Base-by-base conservation (phyloP, 2,888 invertebrate genomes). In the Melangyna quadrimaculata region DNA sequence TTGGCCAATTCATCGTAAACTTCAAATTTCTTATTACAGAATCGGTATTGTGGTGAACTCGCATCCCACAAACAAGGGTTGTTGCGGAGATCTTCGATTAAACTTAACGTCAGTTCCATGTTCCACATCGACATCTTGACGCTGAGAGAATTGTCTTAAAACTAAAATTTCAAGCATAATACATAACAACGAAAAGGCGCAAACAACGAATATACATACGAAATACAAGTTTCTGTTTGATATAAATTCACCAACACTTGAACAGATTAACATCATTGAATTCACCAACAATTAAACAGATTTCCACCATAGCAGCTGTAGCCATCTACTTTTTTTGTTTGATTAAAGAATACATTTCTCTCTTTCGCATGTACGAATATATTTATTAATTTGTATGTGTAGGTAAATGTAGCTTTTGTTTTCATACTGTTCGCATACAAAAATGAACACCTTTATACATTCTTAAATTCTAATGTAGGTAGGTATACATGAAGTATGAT, bases 31-130 rank as follows among this genome's bases (percentile, higher is more conserved):
- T 19, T 10, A 17, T 0, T n/a, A 22, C 65, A 72, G 6, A 32
- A 37, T 43, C 37, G 65, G n/a, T 22, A 78, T 5, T 22, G 19
- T 10, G 29, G 0, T 10, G 14, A 37, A 37, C 12, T 63, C 5
- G 6, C 4, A 27, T 78, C 65, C 78, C 78, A 78, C 45, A 78
- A 72, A 17, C 72, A 78, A 22, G 45, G 22, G 8, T 29, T 57
- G 0, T 9, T 3, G 9, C 48, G 72, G 10, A 78, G 2, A 32
- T 78, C 78, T 9, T 65, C 57, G 27, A 78, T 78, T 19, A 78
- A 63, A 19, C 10, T 43, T 12, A 78, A 37, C 4, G 71, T 71
- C 14, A 27, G 45, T 14, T 55, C 63, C 45, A 63, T 71, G n/a
- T 24, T 37, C 71, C 78, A 71, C 43, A 55, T 51, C 1, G 51